Base-by-base conservation (phyloP, 1,140 invertebrate species). In the Chironomus tepperi region DNA sequence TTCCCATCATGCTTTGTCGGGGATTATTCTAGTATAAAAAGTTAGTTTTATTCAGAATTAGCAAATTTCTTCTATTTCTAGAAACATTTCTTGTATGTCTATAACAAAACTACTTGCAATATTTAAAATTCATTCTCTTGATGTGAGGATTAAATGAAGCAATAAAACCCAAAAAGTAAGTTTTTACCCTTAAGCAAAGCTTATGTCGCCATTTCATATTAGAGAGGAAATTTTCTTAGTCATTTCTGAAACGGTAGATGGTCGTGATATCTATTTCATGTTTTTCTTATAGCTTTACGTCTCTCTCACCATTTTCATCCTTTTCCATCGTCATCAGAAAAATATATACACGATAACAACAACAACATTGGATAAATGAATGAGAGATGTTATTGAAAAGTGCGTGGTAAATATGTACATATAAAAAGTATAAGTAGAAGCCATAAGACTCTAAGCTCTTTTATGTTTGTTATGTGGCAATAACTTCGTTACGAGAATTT, bases 261-360 rank as follows among this genome's bases (percentile, higher is more conserved):
- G 12, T n/a, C 47, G 47, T 57, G 47, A 57, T 70, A 70, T 70
- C 65, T 70, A 15, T 70, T 70, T 19, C 65, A 19, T 70, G 65
- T 70, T 70, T 70, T 70, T 70, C 65, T 70, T 70, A 70, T 9
- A 19, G 65, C 65, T 70, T 70, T 70, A 7, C 47, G 12, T 57
- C 7, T 57, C 8, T 47, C 43, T 15, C 43, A 47, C 43, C 8
- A 47, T 15, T 5, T n/a, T 12, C n/a, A 57, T 57, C 12, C 47
- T 57, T 57, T 57, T 57, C 10, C 24, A 34, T 57, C n/a, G 47
- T 57, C 47, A 57, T 57, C 47, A 57, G 5, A 57, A 57, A 57
- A 57, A 57, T 34, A 34, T 34, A 34, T 34, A 57, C 47, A 57
- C n/a, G 47, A 57, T 57, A n/a, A 57, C 12, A 57, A 57, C 47